A percentile compares a stretch with the other conserved stretches of the same genome.
These are phyloP conservation scores for Gambusia affinis DNA, from an alignment of 2,113 vertebrate species.

Conservation along the genomic window DNA sequence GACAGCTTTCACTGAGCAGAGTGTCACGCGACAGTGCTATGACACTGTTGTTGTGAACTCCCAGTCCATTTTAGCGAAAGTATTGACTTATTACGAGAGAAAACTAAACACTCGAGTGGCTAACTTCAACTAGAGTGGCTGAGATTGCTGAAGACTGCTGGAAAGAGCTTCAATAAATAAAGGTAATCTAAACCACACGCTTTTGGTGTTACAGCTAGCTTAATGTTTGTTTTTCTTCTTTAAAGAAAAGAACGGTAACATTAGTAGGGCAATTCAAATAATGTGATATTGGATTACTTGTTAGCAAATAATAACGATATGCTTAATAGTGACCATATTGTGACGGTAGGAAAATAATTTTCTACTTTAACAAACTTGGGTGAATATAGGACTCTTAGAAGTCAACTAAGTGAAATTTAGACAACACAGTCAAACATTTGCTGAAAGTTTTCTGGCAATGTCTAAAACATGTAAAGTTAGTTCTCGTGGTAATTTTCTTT, in stretches of 20 bases:
- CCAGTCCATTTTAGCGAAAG: conserved; percentile 56
- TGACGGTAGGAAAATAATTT: not conserved
- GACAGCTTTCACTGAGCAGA: conserved; percentile 23
- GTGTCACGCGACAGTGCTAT: conserved; percentile 78
- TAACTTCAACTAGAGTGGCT: conserved; percentile 22
- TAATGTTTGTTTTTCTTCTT: not conserved
- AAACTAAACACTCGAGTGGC: conserved; percentile 7
- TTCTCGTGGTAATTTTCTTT: no score
- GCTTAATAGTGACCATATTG: not conserved
- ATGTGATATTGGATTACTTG: not conserved
- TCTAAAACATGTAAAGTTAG: not conserved
- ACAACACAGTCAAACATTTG: not conserved
- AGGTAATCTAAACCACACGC: conserved; percentile 55
- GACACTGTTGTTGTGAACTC: conserved; percentile 68
- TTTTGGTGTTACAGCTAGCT: conserved; percentile 49
- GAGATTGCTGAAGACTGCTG: conserved; percentile 7
- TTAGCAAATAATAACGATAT: not conserved
- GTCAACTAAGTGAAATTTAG: not conserved
- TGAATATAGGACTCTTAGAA: not conserved
- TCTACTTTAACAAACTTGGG: not conserved
- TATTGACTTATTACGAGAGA: not conserved
- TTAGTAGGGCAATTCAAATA: not conserved
- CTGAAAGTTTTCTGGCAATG: not conserved
- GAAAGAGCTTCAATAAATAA: conserved; percentile 23
- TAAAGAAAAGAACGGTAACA: not conserved